Conservation (phyloP, 2,888 invertebrate genomes). For the Hemaris fuciformis region DNA sequence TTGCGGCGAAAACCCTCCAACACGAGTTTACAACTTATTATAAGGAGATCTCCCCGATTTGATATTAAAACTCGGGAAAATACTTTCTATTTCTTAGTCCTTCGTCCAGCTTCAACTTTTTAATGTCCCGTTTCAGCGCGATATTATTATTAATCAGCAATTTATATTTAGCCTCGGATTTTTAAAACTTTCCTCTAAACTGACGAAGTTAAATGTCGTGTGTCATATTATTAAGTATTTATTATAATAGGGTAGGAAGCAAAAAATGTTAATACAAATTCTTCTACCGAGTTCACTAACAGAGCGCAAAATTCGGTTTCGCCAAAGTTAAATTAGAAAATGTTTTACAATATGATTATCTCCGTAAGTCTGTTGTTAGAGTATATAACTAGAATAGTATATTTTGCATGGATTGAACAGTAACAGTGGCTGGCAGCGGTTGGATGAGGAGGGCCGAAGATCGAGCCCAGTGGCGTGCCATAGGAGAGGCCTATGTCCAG, state of each 20-base stretch:
- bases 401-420: not conserved
- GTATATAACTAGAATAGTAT: not conserved
- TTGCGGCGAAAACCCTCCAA: constrained; percentile 61
- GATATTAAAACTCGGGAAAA: constrained; percentile 57
- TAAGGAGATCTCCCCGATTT: constrained; percentile 62
- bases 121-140: constrained; percentile 13
- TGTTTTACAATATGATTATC: not conserved
- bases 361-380: not conserved
- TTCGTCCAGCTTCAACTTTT: constrained; percentile 19
- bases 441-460: no score
- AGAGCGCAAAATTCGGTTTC: constrained; percentile 3
- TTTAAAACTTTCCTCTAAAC: not conserved
- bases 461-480: no score
- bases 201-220: constrained; percentile 3
- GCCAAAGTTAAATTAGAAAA: constrained; percentile 4
- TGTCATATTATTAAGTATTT: constrained; percentile 8
- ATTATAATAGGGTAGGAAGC: not conserved
- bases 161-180: constrained; percentile 6
- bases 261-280: not conserved
- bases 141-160: constrained; percentile 4
- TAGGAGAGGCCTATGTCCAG: no score
- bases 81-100: constrained; percentile 50
- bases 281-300: not conserved
- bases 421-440: no score
- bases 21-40: constrained; percentile 76